A percentile compares a stretch with the other conserved stretches of the same genome.
Evolutionary conservation across 2,888 invertebrate species (phyloP).

Genomic region (Dicranocentrus wangi): DNA sequence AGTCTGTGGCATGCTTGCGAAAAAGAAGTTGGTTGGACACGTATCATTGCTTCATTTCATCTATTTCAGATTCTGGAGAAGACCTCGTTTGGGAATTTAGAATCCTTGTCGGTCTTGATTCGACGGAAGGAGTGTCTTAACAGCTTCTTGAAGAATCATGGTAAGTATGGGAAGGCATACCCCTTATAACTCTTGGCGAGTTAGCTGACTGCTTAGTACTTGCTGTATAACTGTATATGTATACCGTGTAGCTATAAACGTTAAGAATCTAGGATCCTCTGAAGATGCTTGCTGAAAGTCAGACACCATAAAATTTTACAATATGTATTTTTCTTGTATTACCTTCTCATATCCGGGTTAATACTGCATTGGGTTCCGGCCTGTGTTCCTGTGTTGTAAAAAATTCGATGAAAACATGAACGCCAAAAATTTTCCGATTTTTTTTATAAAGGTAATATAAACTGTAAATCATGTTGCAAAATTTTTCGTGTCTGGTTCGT

Average conservation of each 20-base stretch:
- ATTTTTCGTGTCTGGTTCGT: slow-evolving; percentile 23
- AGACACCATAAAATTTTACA: slow-evolving; percentile 6
- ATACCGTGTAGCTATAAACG: not conserved
- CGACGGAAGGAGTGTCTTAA: slow-evolving; percentile 40
- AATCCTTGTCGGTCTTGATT: slow-evolving; percentile 43
- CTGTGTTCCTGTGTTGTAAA: too few species aligned
- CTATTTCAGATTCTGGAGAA: slow-evolving; percentile 52
- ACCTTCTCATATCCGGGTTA: not conserved
- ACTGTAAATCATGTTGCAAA: slow-evolving; percentile 34
- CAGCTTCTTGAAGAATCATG: slow-evolving; percentile 39
- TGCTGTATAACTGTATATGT: too few species aligned
- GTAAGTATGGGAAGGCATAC: slow-evolving; percentile 33
- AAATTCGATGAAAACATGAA: not conserved
- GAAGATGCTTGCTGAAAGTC: not conserved
- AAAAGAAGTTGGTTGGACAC: not conserved
- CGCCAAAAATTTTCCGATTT: not conserved
- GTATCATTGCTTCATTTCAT: slow-evolving; percentile 9
- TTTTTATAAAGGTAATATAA: slow-evolving; percentile 6
- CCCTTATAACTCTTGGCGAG: not conserved
- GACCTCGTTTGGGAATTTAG: slow-evolving; percentile 47
- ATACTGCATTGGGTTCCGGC: too few species aligned
- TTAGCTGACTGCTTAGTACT: not conserved
- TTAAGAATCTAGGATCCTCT: not conserved
- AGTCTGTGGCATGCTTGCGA: not conserved
- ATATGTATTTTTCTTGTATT: not conserved